A percentile compares a stretch with the other conserved stretches of the same genome.
These are phyloP conservation scores for Thera britannica DNA, from an alignment of 2,888 invertebrate species.

Conservation along the genomic window DNA sequence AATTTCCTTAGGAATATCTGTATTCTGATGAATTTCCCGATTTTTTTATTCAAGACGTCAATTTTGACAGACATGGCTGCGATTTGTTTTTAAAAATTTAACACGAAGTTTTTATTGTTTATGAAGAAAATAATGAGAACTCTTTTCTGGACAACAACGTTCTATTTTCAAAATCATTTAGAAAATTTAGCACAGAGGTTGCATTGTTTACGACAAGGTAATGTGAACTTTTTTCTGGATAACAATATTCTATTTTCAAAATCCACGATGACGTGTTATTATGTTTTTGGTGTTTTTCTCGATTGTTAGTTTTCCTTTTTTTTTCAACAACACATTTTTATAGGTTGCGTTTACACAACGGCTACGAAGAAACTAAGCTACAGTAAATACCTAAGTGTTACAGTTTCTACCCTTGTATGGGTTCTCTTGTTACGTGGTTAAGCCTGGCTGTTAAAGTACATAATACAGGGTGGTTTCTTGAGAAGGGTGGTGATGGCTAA, in stretches of 20 bases:
- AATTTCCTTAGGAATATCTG: not conserved
- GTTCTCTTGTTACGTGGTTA: not conserved
- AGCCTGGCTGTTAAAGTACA: not conserved
- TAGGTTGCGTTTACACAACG: not conserved
- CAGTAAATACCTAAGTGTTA: not conserved
- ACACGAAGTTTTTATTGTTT: conserved; percentile 14
- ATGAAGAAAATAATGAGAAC: not conserved
- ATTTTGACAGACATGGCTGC: conserved; percentile 12
- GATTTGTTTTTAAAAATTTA: conserved; percentile 1
- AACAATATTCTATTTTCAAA: too few species aligned
- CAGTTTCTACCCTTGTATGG: conserved; percentile 24
- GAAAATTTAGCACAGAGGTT: not conserved
- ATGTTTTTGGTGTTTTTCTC: too few species aligned
- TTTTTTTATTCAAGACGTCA: conserved; percentile 14
- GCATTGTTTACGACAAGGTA: too few species aligned
- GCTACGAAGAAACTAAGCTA: conserved; percentile 13
- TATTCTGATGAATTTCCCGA: not conserved
- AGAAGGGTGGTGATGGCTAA: too few species aligned
- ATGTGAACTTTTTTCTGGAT: not conserved
- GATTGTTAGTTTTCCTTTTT: too few species aligned
- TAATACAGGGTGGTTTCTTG: too few species aligned
- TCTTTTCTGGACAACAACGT: conserved; percentile 4
- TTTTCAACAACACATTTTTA: too few species aligned
- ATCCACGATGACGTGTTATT: too few species aligned
- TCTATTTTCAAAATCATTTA: not conserved